Conservation (phyloP, 2,797 vertebrate species). For the Xenentodon cancila region DNA sequence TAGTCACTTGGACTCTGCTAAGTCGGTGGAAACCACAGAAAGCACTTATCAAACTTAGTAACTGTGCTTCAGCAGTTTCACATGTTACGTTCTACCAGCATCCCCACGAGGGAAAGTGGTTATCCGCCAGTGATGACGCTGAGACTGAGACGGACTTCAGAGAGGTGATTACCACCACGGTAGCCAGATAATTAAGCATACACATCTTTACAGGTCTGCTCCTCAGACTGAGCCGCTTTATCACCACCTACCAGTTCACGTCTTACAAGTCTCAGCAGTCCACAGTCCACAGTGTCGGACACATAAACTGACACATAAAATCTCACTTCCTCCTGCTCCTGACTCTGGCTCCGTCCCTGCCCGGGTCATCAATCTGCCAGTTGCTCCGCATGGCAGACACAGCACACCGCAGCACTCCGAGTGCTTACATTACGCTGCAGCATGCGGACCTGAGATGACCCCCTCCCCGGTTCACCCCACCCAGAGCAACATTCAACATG, state of each 20-base stretch:
- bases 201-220: slow-evolving; percentile 28
- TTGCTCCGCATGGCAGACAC: slow-evolving; percentile 24
- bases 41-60: slow-evolving; percentile 38
- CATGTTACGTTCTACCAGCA: slow-evolving; percentile 28
- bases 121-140: background rate
- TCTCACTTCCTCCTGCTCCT: slow-evolving; percentile 42
- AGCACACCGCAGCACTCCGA: slow-evolving; percentile 36
- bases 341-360: slow-evolving; percentile 29
- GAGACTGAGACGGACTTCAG: slow-evolving; percentile 21
- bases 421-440: slow-evolving; percentile 64
- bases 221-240: slow-evolving; percentile 32
- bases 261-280: slow-evolving; percentile 51
- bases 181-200: slow-evolving; percentile 56
- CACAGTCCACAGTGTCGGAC: slow-evolving; percentile 45
- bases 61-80: slow-evolving; percentile 38
- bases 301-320: slow-evolving; percentile 60
- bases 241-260: slow-evolving; percentile 32
- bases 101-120: slow-evolving; percentile 22
- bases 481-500: background rate
- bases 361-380: slow-evolving; percentile 57
- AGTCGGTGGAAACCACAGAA: slow-evolving; percentile 20
- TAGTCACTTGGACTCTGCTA: slow-evolving; percentile 37
- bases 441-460: slow-evolving; percentile 32
- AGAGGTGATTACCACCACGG: slow-evolving; percentile 14
- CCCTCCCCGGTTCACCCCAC: slow-evolving; percentile 5